A percentile compares a stretch with the other conserved stretches of the same genome.
Evolutionary conservation across 2,113 vertebrate species (phyloP).

Genomic region (Actenoides lindsayi): DNA sequence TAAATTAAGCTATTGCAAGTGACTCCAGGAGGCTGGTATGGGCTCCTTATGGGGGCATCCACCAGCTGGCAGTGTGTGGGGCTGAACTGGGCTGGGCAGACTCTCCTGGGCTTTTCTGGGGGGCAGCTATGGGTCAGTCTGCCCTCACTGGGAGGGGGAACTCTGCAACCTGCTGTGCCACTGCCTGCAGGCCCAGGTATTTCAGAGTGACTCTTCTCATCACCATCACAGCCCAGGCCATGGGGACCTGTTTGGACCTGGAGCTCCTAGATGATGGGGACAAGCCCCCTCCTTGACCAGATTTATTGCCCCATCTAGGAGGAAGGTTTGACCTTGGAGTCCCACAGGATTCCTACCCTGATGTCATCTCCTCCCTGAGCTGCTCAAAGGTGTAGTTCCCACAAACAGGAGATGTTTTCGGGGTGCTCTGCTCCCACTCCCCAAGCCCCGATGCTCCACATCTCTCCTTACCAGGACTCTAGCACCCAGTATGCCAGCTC

Average conservation of each 20-base stretch:
- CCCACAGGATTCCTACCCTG: background rate
- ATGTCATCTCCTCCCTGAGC: rapidly evolving
- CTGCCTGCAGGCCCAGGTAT: no score
- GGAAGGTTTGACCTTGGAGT: background rate
- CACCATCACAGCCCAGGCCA: background rate
- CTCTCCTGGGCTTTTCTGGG: background rate
- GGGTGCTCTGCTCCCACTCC: rapidly evolving
- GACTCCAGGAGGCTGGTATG: background rate
- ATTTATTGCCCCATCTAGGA: rapidly evolving
- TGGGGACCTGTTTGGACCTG: background rate
- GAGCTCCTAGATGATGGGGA: background rate
- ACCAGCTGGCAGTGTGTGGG: rapidly evolving
- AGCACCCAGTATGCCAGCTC: background rate
- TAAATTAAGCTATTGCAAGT: background rate
- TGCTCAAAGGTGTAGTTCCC: background rate
- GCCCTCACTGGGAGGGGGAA: background rate
- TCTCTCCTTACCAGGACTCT: background rate
- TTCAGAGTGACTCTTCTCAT: background rate
- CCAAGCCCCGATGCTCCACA: rapidly evolving
- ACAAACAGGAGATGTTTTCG: background rate
- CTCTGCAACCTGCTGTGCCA: background rate
- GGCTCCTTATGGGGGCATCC: background rate
- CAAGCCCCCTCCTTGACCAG: rapidly evolving
- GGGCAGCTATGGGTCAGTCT: rapidly evolving
- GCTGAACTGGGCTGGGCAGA: background rate